Evolutionary conservation across 2,797 vertebrate genomes (phyloP).

Genomic region (Leptodactylus fallax): DNA sequence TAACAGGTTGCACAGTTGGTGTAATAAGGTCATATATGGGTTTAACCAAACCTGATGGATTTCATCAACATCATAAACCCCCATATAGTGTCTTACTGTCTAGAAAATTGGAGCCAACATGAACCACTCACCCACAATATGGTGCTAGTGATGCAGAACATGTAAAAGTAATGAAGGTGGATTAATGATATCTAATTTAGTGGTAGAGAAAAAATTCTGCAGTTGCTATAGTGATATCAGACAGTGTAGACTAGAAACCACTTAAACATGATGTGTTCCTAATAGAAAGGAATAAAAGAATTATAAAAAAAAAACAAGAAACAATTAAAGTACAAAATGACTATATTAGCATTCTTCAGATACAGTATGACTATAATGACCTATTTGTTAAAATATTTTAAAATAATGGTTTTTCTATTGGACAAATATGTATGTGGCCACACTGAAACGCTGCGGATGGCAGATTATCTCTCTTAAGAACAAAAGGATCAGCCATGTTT

Average conservation of each 20-base stretch:
- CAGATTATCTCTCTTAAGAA: no score
- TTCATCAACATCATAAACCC: background rate
- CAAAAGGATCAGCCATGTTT: no score
- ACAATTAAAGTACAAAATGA: background rate
- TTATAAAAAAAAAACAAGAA: background rate
- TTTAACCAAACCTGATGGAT: background rate
- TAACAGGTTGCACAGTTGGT: background rate
- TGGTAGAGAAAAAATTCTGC: conserved; percentile 13
- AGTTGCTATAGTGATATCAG: conserved; percentile 27
- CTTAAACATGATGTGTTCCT: conserved; percentile 2
- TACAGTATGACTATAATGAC: no score
- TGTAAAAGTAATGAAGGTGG: conserved; percentile 29
- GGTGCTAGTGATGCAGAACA: conserved; percentile 23
- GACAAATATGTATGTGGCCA: no score
- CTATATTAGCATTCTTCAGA: background rate
- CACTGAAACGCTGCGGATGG: no score
- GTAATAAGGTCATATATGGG: background rate
- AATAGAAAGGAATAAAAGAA: background rate
- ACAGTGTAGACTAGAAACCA: background rate
- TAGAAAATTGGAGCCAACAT: conserved; percentile 6
- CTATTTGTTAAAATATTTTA: no score
- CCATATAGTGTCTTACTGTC: background rate
- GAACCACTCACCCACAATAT: conserved; percentile 3
- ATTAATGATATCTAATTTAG: conserved; percentile 25
- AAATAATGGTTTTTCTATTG: no score